phyloP scores from a whole-genome alignment of 2,113 vertebrate genomes.

The Arenaria interpres region DNA sequence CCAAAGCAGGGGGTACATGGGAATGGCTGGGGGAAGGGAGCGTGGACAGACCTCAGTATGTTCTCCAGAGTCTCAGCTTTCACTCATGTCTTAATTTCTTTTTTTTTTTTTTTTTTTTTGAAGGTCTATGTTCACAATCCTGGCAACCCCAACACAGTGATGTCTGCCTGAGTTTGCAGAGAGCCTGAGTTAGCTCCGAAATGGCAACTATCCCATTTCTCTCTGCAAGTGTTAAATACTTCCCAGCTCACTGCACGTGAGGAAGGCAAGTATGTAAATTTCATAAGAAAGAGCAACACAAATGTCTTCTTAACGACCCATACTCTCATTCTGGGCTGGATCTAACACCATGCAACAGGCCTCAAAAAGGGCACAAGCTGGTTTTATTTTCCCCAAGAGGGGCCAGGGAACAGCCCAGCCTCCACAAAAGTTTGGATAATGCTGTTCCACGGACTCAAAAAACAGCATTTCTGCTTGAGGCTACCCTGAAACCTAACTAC shows the following conservation, averaged over 20 bases:
- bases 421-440: not conserved
- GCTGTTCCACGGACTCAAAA: not conserved
- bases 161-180: constrained; percentile 27
- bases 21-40: constrained; percentile 58
- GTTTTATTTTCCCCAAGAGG: not conserved
- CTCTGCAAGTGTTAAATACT: constrained; percentile 45
- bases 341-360: not conserved
- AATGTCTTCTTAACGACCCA: constrained; percentile 12
- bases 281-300: not conserved
- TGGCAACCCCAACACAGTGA: not conserved
- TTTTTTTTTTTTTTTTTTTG: not conserved
- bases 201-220: constrained; percentile 9
- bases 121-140: not conserved
- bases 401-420: not conserved
- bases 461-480: not conserved
- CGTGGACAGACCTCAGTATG: not conserved
- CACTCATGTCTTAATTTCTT: not conserved
- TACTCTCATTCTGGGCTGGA: constrained; percentile 53
- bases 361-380: constrained; percentile 3
- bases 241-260: not conserved
- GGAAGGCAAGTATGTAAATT: constrained; percentile 25
- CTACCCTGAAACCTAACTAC: not conserved
- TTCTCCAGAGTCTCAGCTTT: constrained; percentile 59
- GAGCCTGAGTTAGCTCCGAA: not conserved
- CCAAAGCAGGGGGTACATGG: constrained; percentile 63